Evolutionary conservation across 2,113 vertebrate genomes (phyloP).

Genomic region (Colaptes auratus): DNA sequence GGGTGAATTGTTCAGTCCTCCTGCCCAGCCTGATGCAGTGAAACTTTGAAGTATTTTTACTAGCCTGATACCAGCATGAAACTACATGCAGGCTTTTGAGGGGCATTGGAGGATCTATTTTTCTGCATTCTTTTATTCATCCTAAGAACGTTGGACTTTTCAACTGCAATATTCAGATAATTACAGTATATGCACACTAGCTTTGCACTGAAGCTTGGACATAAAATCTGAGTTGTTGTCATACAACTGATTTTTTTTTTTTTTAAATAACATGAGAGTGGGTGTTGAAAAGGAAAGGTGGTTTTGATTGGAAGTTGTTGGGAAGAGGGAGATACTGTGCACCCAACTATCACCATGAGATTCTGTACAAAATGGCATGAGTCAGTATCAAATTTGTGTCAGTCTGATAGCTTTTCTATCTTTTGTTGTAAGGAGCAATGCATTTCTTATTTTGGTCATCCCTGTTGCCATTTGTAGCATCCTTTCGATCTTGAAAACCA

Average conservation of each 20-base stretch:
- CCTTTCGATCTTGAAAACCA: neutral
- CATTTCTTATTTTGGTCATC: neutral
- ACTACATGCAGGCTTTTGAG: neutral
- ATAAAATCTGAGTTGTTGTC: neutral
- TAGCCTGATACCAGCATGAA: neutral
- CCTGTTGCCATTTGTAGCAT: neutral
- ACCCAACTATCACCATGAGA: neutral
- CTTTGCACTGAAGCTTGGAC: neutral
- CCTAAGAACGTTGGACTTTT: neutral
- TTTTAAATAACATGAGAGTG: neutral
- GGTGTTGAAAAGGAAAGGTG: neutral
- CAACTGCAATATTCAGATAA: neutral
- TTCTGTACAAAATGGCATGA: neutral
- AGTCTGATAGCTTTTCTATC: neutral
- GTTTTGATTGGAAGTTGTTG: neutral
- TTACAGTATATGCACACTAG: neutral
- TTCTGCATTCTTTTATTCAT: neutral
- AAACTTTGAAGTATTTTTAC: neutral
- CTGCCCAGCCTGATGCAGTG: neutral
- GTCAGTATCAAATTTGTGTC: neutral
- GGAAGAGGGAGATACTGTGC: neutral
- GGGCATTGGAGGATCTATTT: neutral
- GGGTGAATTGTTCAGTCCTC: neutral
- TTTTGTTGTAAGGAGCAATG: neutral
- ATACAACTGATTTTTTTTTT: neutral